These are phyloP conservation scores for Glossophaga mutica DNA, from an alignment of 2,797 vertebrate genomes.

Conservation along the genomic window DNA sequence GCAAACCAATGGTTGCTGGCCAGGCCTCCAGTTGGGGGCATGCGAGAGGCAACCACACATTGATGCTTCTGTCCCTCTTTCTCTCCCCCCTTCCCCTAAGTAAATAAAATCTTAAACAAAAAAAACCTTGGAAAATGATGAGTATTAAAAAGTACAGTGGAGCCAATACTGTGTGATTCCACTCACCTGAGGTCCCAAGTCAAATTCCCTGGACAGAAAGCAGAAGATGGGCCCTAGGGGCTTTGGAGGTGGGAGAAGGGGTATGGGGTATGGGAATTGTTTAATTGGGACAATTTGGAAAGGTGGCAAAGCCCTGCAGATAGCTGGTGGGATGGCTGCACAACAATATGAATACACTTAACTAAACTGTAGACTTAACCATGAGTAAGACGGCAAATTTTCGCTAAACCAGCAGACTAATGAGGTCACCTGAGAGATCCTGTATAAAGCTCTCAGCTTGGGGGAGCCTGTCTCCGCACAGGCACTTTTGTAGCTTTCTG, in stretches of 20 bases:
- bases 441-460: background rate
- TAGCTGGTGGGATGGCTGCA: accelerated
- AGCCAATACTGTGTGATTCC: background rate
- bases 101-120: no score
- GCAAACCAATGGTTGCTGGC: no score
- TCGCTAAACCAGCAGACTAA: background rate
- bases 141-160: background rate
- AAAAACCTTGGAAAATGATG: background rate
- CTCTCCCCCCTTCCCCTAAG: no score
- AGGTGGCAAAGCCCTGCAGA: background rate
- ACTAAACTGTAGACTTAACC: background rate
- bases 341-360: background rate
- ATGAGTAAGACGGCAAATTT: background rate
- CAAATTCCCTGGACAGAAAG: background rate
- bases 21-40: no score
- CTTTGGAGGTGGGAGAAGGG: accelerated
- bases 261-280: background rate
- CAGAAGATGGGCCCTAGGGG: accelerated
- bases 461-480: background rate
- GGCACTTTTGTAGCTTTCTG: background rate
- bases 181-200: background rate
- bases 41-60: no score
- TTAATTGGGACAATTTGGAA: background rate
- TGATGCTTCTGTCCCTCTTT: no score
- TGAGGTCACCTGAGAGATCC: background rate